phyloP scores from a whole-genome alignment of 2,797 vertebrate genomes.

The Takifugu ocellatus region DNA sequence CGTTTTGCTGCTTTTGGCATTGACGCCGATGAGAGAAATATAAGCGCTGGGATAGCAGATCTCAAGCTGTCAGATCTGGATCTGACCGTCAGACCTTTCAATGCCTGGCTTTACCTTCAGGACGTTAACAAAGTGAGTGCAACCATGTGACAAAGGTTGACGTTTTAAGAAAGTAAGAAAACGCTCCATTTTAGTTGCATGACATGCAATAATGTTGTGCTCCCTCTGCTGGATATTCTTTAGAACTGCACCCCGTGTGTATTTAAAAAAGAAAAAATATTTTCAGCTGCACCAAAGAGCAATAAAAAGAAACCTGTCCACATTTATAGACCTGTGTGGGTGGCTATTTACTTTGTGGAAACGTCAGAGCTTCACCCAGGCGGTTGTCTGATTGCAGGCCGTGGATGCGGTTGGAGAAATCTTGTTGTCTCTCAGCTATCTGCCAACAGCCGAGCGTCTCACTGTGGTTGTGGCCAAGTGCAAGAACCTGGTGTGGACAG shows the following conservation, averaged over 20 bases:
- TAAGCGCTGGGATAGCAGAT: constrained; percentile 87
- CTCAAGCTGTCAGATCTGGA: constrained; percentile 92
- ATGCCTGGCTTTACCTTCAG: constrained; percentile 94
- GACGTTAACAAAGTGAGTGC: constrained; percentile 87
- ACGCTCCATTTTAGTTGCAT: no score
- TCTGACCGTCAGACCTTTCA: constrained; percentile 85
- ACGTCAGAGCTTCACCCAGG: not conserved
- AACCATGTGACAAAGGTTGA: not conserved
- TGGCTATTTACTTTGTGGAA: not conserved
- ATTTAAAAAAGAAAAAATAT: not conserved
- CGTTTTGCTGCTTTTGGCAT: constrained; percentile 89
- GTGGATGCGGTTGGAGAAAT: constrained; percentile 93
- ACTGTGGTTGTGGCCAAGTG: constrained; percentile 97
- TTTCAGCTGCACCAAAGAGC: not conserved
- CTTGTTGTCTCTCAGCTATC: constrained; percentile 92
- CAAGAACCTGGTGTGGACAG: constrained; percentile 92
- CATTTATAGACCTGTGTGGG: not conserved
- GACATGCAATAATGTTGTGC: constrained; percentile 9
- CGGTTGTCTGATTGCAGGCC: constrained; percentile 64
- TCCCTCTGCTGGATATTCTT: constrained; percentile 34
- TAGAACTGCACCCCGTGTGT: constrained; percentile 19
- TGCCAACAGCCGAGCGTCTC: constrained; percentile 94
- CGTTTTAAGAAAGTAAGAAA: no score
- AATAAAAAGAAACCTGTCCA: not conserved
- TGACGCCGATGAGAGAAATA: constrained; percentile 84